A percentile compares a stretch with the other conserved stretches of the same genome.
Conservation (phyloP, 2,113 vertebrate species). For the Porphyrio hochstetteri region DNA sequence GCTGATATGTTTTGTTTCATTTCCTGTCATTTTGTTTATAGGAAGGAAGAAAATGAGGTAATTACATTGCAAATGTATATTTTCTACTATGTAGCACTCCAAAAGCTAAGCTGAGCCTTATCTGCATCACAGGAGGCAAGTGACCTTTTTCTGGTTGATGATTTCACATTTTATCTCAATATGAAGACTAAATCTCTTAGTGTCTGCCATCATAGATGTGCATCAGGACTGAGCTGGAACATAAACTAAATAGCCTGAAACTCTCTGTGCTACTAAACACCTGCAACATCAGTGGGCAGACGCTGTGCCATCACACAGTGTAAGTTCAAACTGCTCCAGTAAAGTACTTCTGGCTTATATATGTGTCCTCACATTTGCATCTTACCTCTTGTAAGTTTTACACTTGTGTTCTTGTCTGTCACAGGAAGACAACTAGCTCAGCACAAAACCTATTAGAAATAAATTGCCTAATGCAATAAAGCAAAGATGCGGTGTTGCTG, state of each 20-base stretch:
- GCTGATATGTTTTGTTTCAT: background rate
- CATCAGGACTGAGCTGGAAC: background rate
- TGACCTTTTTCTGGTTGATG: background rate
- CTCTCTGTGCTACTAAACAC: background rate
- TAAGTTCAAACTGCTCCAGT: background rate
- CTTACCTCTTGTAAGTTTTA: background rate
- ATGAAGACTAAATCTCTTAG: background rate
- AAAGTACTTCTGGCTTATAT: background rate
- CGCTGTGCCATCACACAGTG: background rate
- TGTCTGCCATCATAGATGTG: background rate
- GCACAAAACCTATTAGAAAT: background rate
- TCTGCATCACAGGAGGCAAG: background rate
- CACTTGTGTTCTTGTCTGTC: background rate
- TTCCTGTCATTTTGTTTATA: background rate
- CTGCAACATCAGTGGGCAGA: background rate
- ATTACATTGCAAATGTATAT: background rate
- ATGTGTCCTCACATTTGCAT: background rate
- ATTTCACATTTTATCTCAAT: background rate
- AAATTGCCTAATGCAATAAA: background rate
- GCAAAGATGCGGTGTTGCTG: background rate
- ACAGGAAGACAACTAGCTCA: background rate
- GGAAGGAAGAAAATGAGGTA: background rate
- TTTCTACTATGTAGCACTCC: background rate
- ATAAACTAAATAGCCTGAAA: background rate
- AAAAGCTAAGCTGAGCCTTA: background rate